Conservation (phyloP, 2,888 invertebrate species). For the Teinopalpus imperialis region DNA sequence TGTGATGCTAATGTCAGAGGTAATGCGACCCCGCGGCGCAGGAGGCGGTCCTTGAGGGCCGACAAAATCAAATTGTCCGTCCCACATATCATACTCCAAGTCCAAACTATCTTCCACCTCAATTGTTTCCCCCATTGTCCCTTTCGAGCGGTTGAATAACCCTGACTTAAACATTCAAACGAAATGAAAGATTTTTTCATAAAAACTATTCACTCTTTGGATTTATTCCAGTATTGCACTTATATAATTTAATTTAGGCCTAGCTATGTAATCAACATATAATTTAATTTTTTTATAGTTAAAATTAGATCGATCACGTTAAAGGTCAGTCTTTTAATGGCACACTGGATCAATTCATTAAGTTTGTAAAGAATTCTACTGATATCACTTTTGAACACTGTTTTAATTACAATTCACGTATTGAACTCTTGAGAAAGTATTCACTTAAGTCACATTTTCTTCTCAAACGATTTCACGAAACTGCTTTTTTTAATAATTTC, state of each 20-base stretch:
- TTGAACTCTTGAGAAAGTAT: slow-evolving; percentile 28
- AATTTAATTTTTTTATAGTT: slow-evolving; percentile 59
- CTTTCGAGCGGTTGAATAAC: slow-evolving; percentile 67
- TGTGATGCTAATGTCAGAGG: slow-evolving; percentile 64
- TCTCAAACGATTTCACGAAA: slow-evolving; percentile 36
- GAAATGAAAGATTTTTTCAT: slow-evolving; percentile 34
- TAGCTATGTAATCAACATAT: slow-evolving; percentile 41
- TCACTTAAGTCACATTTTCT: slow-evolving; percentile 60
- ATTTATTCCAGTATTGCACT: slow-evolving; percentile 67
- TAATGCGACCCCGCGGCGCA: slow-evolving; percentile 57
- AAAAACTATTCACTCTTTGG: slow-evolving; percentile 57
- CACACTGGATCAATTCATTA: slow-evolving; percentile 43
- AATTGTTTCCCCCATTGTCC: slow-evolving; percentile 68
- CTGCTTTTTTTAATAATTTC: slow-evolving; percentile 4
- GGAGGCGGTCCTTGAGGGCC: slow-evolving; percentile 80
- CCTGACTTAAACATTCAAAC: slow-evolving; percentile 75
- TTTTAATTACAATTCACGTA: slow-evolving; percentile 19
- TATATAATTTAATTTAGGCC: slow-evolving; percentile 41
- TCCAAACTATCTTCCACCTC: slow-evolving; percentile 84
- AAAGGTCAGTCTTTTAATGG: slow-evolving; percentile 65
- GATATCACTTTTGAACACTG: slow-evolving; percentile 16
- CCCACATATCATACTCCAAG: slow-evolving; percentile 93
- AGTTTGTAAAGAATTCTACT: slow-evolving; percentile 5
- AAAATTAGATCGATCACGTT: slow-evolving; percentile 58
- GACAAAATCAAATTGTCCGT: slow-evolving; percentile 93